Base-by-base conservation (phyloP, 2,888 invertebrate genomes). In the Volucella inanis region DNA sequence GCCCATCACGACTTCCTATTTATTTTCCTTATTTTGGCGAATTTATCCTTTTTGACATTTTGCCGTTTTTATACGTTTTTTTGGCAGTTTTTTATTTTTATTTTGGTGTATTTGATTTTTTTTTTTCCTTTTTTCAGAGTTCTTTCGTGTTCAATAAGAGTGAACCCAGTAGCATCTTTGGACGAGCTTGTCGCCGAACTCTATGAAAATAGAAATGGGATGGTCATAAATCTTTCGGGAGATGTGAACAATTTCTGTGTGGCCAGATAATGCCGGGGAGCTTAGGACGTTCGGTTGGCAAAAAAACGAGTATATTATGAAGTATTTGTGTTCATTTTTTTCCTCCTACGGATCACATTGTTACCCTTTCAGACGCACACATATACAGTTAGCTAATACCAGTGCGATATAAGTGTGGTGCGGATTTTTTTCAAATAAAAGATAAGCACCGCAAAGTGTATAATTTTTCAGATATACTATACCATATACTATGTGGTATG, bases 41-140 rank as follows among this genome's bases (percentile, higher is more conserved):
- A 85, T 80, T 77, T 72, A 84, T 84, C 74, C 83, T 79, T 85
- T 85, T 85, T 85, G 85, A 85, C 85, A 81, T 85, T 85, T 85
- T 85, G 55, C 64, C 76, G 72, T 85, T 85, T 81, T 84, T 83
- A 78, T 83, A 83, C 54, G 62, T 72, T 62, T 62, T 31, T 61
- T 2, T n/a, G 38, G 11, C 31, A 38, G 55, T 55, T 8, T 22
- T 38, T 14, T n/a, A n/a, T n/a, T n/a, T 22, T 31, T 31, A 6
- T n/a, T 22, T 38, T 55, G 31, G 38, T 3, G 12, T 59, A 14
- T 45, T 1, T 47, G n/a, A n/a, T 57, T 39, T 75, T 41, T 57
- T 54, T 50, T 39, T 49, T 65, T 39, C 67, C 12, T 11, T 49
- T 52, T 8, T 14, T 9, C 22, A 14, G 52, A 11, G 15, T 1